These are phyloP conservation scores for Ferdinandea cuprea DNA, from an alignment of 2,888 invertebrate genomes.

Conservation along the genomic window DNA sequence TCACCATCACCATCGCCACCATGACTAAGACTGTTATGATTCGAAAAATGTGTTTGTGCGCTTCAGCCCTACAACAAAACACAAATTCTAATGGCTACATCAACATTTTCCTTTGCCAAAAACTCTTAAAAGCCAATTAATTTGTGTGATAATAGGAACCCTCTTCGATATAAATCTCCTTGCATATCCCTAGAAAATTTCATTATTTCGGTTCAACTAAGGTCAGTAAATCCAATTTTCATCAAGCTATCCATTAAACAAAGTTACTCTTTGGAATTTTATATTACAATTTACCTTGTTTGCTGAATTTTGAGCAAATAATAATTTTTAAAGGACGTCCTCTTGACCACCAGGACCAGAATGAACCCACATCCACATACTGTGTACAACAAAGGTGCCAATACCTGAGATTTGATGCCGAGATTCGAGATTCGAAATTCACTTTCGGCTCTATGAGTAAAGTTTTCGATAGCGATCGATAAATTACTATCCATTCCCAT, in stretches of 20 bases:
- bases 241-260: constrained; percentile 53
- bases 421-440: too few relatives aligned
- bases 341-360: constrained; percentile 38
- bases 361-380: constrained; percentile 15
- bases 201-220: constrained; percentile 52
- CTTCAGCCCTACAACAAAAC: background rate
- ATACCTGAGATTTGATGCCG: constrained; percentile 16
- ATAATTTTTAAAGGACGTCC: constrained; percentile 54
- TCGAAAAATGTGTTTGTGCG: too few relatives aligned
- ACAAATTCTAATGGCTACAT: background rate
- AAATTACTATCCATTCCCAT: constrained; percentile 37
- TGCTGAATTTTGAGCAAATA: constrained; percentile 44
- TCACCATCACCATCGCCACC: too few relatives aligned
- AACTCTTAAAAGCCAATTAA: constrained; percentile 35
- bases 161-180: constrained; percentile 1
- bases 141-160: constrained; percentile 10
- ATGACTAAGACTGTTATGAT: background rate
- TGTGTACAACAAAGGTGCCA: constrained; percentile 11
- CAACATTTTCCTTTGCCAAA: background rate
- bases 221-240: constrained; percentile 48
- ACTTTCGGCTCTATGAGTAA: constrained; percentile 40
- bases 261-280: constrained; percentile 33
- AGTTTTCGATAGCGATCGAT: constrained; percentile 48
- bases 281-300: constrained; percentile 24
- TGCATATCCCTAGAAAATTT: constrained; percentile 45